Evolutionary conservation across 2,797 vertebrate species (phyloP).

Genomic region (Thripadectes ignobilis): DNA sequence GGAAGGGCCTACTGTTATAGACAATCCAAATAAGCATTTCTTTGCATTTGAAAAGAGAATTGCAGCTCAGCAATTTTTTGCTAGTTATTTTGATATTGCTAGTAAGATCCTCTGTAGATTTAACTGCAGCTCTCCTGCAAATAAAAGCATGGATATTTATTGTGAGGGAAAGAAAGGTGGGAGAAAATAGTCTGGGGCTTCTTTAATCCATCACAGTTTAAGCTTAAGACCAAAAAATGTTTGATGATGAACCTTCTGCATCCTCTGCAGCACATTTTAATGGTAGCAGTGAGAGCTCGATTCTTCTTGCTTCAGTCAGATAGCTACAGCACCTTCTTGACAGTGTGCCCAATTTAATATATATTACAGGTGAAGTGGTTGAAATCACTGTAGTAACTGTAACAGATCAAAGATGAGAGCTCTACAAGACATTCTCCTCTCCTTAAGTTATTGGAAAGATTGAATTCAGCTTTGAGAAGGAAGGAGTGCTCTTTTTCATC

Average conservation of each 20-base stretch:
- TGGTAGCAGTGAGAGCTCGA: background rate
- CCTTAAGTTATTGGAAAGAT: background rate
- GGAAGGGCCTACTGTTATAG: background rate
- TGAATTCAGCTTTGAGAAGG: background rate
- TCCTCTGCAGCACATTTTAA: background rate
- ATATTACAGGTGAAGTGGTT: background rate
- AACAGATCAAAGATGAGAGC: background rate
- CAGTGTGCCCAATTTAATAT: background rate
- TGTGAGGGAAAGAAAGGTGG: background rate
- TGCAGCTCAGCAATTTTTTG: background rate
- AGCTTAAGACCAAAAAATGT: background rate
- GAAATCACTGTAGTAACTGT: background rate
- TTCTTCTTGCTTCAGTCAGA: background rate
- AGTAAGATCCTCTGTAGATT: background rate
- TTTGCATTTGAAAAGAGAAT: background rate
- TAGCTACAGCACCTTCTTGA: background rate
- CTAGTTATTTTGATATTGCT: background rate
- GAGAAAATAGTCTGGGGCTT: background rate
- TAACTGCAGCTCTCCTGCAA: background rate
- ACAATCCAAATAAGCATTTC: background rate
- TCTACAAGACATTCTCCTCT: background rate
- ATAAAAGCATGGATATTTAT: background rate
- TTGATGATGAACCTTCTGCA: background rate
- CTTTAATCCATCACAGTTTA: background rate
- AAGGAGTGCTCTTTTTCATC: background rate